Evolutionary conservation across 2,888 invertebrate genomes (phyloP).

Genomic region (Calameuta idolon): DNA sequence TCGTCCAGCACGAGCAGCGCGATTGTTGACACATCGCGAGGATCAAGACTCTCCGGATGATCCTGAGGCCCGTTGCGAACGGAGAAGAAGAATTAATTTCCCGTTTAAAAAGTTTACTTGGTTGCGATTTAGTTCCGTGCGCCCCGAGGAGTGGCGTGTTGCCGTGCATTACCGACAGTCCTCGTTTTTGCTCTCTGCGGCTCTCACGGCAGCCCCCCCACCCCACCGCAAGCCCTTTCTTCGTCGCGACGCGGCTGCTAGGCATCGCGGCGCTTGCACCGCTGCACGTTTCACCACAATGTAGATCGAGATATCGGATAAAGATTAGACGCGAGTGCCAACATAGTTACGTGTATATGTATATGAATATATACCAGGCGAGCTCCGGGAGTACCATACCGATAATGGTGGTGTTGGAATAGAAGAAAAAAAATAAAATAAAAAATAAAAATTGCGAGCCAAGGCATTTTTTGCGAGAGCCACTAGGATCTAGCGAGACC

Average conservation of each 20-base stretch:
- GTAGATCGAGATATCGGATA: constrained; percentile 50
- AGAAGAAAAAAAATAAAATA: constrained; percentile 16
- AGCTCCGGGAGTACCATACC: background rate
- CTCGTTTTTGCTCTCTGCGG: constrained; percentile 31
- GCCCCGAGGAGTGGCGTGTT: constrained; percentile 31
- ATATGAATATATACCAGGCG: background rate
- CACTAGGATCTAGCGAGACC: constrained; percentile 26
- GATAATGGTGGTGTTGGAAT: background rate
- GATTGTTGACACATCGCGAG: background rate
- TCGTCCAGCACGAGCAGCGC: background rate
- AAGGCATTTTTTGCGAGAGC: constrained; percentile 28
- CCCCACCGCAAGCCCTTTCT: constrained; percentile 9
- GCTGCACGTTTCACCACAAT: constrained; percentile 40
- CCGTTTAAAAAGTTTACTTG: constrained; percentile 43
- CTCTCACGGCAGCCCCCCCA: constrained; percentile 6
- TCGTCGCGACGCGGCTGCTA: constrained; percentile 18
- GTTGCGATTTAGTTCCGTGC: constrained; percentile 39
- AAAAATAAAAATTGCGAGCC: constrained; percentile 12
- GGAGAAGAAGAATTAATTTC: constrained; percentile 38
- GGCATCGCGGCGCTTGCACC: constrained; percentile 12
- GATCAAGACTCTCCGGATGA: background rate
- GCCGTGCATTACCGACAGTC: constrained; percentile 38
- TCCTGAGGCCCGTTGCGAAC: background rate
- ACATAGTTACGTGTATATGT: background rate
- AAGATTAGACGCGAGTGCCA: constrained; percentile 42